phyloP scores from a whole-genome alignment of 2,797 vertebrate species.

The Adrianichthys oophorus region DNA sequence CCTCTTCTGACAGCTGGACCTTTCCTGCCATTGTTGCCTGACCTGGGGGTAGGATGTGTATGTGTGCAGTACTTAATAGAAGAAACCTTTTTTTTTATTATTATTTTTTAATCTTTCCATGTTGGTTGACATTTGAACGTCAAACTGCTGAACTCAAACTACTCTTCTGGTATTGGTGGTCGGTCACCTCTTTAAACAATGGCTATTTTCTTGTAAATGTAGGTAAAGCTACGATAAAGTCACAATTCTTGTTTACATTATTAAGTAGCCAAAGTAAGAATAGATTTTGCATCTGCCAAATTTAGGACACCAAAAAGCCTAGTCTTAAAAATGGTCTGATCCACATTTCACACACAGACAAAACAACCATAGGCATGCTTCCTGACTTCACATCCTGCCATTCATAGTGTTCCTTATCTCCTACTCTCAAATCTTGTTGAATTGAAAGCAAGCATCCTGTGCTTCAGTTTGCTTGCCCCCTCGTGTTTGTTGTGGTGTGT shows the following conservation, averaged over 20 bases:
- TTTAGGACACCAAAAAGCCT: conserved; percentile 20
- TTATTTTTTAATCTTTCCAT: no score
- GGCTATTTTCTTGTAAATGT: not conserved
- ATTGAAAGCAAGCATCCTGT: conserved; percentile 60
- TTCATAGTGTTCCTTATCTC: conserved; percentile 66
- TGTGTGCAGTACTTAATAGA: conserved; percentile 25
- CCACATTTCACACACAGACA: conserved; percentile 4
- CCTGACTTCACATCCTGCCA: conserved; percentile 72
- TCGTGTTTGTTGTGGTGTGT: conserved; percentile 21
- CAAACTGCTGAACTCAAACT: no score
- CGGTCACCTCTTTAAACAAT: no score
- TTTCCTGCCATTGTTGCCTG: conserved; percentile 76
- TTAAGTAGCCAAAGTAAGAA: no score
- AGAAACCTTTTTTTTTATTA: conserved; percentile 14
- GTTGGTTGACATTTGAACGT: no score
- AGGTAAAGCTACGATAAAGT: no score
- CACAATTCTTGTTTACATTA: no score
- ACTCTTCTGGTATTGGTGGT: no score
- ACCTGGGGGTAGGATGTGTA: conserved; percentile 20
- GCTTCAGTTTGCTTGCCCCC: conserved; percentile 34
- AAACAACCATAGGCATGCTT: conserved; percentile 42
- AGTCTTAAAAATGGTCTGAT: conserved; percentile 10
- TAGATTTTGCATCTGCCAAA: conserved; percentile 6
- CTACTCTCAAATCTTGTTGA: conserved; percentile 54
- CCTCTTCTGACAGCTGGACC: conserved; percentile 68